A percentile compares a stretch with the other conserved stretches of the same genome.
Conservation (phyloP, 2,797 vertebrate genomes). For the Arremon brunneinucha region DNA sequence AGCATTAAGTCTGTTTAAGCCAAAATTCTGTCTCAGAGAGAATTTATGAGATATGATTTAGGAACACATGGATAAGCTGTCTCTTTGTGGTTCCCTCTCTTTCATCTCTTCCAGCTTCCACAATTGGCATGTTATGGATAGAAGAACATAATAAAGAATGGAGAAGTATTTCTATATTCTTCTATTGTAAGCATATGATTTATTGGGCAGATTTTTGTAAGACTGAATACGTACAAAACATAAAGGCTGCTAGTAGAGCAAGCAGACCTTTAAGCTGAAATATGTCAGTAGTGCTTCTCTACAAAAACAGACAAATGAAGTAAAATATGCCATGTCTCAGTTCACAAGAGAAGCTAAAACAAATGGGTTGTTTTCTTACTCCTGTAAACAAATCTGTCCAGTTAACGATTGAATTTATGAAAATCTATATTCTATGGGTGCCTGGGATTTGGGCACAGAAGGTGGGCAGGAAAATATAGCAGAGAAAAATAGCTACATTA, state of each 20-base stretch:
- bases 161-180: neutral
- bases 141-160: neutral
- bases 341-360: neutral
- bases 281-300: neutral
- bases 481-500: neutral
- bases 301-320: neutral
- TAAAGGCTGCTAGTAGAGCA: neutral
- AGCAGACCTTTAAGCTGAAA: neutral
- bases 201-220: neutral
- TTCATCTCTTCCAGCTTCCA: neutral
- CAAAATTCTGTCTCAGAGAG: neutral
- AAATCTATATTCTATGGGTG: neutral
- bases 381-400: neutral
- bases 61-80: fast-evolving
- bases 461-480: neutral
- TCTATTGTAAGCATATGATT: neutral
- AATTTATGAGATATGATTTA: neutral
- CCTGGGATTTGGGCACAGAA: neutral
- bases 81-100: neutral
- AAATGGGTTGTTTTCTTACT: neutral
- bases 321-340: neutral
- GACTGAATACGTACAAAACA: neutral
- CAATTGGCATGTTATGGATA: neutral
- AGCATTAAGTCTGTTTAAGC: neutral
- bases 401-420: neutral